Evolutionary conservation across 2,888 invertebrate genomes (phyloP), one percentile per base, ranked within the genome.

Genomic region (Lasioglossum lativentre): DNA sequence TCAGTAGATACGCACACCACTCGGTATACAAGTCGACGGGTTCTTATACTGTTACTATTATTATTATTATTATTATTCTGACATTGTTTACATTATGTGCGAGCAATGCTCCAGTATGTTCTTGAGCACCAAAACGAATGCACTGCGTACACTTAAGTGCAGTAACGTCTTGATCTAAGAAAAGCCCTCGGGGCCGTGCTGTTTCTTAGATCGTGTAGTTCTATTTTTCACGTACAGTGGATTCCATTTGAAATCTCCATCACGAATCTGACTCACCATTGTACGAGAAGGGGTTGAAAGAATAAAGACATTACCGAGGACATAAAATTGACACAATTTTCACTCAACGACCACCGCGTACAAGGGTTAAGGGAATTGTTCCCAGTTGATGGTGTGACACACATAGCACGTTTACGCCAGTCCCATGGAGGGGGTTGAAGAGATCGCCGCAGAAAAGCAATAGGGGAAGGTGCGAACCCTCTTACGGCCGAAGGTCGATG

Each of bases 401-500:
- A 10, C 52, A n/a, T 52, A 52, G 52, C 23, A 52, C 23, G 23
- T 52, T 52, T 2, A 52, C 52, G 52, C 0, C 23, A 52, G 52
- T 59, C 4, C 4, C 14, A 14, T 14, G 59, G 27, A 70, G 8
- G 23, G 45, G 30, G 47, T 27, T 14, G 47, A 47, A 52, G 66
- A 63, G 77, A 38, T 52, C 52, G 19, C 34, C 16, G 42, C 47
- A 16, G n/a, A 23, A n/a, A 30, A 12, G 30, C 12, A 40, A 40
- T 23, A 63, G 45, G 47, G 45, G 63, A 81, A 38, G 68, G 38
- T 68, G 38, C 40, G 23, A 85, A 89, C 85, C 86, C 88, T 89
- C 82, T 84, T 84, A 47, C 71, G 34, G 23, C 77, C 77, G 85
- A 88, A 88, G 89, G 81, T 89, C 88, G 88, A 90, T 89, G 88